phyloP scores from a whole-genome alignment of 2,888 invertebrate species.

The Venusia cambrica region DNA sequence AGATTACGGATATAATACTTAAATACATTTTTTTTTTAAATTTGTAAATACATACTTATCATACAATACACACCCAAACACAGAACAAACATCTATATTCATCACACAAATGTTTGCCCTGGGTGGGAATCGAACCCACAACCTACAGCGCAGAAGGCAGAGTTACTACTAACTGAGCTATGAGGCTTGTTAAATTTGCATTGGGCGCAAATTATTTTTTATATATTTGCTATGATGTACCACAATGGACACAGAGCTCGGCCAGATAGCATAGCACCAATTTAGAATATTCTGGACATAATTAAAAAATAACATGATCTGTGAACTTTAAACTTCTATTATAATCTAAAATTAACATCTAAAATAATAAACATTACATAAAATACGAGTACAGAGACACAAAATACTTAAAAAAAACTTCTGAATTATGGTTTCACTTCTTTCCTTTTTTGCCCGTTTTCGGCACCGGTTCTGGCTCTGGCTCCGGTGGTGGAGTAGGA shows the following conservation, averaged over 20 bases:
- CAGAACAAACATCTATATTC: too few species aligned
- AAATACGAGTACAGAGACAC: slow-evolving; percentile 20
- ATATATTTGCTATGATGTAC: slow-evolving; percentile 34
- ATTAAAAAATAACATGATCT: slow-evolving; percentile 7
- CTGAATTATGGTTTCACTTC: slow-evolving; percentile 5
- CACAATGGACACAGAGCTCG: slow-evolving; percentile 46
- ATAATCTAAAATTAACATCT: slow-evolving; percentile 8
- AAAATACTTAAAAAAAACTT: slow-evolving; percentile 6
- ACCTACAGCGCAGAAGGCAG: too few species aligned
- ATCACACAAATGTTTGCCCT: too few species aligned
- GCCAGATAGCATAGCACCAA: slow-evolving; percentile 49
- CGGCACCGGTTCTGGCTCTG: slow-evolving; percentile 26
- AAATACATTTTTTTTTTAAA: too few species aligned
- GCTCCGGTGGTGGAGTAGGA: slow-evolving; percentile 43
- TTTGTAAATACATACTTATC: too few species aligned
- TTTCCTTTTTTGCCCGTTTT: slow-evolving; percentile 13
- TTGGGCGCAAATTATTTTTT: slow-evolving; percentile 21
- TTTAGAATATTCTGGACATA: slow-evolving; percentile 38
- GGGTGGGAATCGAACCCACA: too few species aligned
- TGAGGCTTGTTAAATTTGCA: slow-evolving; percentile 36
- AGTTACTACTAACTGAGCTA: too few species aligned
- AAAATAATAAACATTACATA: slow-evolving; percentile 9
- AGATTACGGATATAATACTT: too few species aligned
- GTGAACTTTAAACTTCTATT: slow-evolving; percentile 7
- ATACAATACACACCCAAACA: too few species aligned